Conservation (phyloP, 2,797 vertebrate species). For the Huso huso region DNA sequence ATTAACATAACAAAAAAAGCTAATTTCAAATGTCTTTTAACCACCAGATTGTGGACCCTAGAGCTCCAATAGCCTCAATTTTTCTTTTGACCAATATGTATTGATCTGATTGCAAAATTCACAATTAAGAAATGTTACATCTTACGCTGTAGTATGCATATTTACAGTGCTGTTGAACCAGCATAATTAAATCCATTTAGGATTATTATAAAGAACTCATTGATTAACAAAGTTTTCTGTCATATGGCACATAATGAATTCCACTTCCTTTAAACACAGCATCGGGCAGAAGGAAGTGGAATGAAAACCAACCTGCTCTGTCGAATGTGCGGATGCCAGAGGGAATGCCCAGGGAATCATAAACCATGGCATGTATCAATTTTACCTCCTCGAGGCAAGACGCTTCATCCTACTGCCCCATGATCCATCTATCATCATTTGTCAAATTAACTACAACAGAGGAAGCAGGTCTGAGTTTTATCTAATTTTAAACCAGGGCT, state of each 20-base stretch:
- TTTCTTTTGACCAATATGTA: no score
- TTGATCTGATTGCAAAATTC: no score
- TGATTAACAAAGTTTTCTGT: no score
- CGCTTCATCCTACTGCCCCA: neutral
- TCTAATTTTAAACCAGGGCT: neutral
- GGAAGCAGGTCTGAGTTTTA: neutral
- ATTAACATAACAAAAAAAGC: no score
- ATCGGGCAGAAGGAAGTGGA: slow-evolving; percentile 4
- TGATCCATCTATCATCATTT: slow-evolving; percentile 14
- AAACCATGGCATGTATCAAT: slow-evolving; percentile 8
- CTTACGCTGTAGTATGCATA: no score
- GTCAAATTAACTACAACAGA: slow-evolving; percentile 16
- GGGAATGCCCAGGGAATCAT: neutral
- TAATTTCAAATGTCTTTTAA: no score
- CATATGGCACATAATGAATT: neutral
- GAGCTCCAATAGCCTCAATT: no score
- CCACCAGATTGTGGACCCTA: no score
- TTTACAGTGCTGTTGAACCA: slow-evolving; percentile 7
- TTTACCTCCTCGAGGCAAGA: slow-evolving; percentile 3
- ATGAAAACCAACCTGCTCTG: neutral
- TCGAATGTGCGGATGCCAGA: neutral
- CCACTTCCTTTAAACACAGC: neutral
- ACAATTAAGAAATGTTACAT: no score
- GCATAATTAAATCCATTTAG: slow-evolving; percentile 16
- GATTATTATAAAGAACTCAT: neutral